Percentiles rank a stretch among this genome's conserved stretches.
phyloP scores from a whole-genome alignment of 2,888 invertebrate species.

The Cantharis lateralis region DNA sequence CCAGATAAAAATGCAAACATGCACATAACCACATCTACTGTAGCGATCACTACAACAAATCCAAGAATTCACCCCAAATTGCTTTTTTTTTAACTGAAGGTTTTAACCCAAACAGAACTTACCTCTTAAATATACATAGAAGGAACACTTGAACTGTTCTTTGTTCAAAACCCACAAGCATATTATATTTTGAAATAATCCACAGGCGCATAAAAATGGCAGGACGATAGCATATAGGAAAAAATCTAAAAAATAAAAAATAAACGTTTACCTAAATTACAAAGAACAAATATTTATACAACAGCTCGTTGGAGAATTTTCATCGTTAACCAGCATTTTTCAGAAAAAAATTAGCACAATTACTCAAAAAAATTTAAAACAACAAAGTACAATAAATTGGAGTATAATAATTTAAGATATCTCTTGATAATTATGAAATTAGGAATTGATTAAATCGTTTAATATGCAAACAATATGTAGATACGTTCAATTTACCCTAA shows the following conservation, averaged over 20 bases:
- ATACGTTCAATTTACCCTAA: neutral
- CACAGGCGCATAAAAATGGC: conserved; percentile 16
- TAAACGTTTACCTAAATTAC: neutral
- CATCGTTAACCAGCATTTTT: neutral
- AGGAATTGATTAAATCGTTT: neutral
- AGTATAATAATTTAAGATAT: neutral
- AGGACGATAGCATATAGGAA: conserved; percentile 13
- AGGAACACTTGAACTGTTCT: conserved; percentile 11
- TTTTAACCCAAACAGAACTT: too few species aligned
- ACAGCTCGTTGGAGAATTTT: neutral
- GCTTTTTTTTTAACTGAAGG: too few species aligned
- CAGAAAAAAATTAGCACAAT: neutral
- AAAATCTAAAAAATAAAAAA: neutral
- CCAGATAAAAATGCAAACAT: conserved; percentile 6
- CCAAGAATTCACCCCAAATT: too few species aligned
- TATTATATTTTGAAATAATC: conserved; percentile 16
- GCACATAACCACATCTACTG: conserved; percentile 11
- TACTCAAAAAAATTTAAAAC: neutral
- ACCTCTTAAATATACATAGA: conserved; percentile 25
- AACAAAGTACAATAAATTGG: neutral
- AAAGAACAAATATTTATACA: neutral
- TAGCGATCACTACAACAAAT: conserved; percentile 11
- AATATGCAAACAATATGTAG: neutral
- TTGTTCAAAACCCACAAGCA: conserved; percentile 12
- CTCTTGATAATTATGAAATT: neutral